Evolutionary conservation across 1,140 invertebrate genomes (phyloP).

Genomic region (Drosophila pseudoobscura): DNA sequence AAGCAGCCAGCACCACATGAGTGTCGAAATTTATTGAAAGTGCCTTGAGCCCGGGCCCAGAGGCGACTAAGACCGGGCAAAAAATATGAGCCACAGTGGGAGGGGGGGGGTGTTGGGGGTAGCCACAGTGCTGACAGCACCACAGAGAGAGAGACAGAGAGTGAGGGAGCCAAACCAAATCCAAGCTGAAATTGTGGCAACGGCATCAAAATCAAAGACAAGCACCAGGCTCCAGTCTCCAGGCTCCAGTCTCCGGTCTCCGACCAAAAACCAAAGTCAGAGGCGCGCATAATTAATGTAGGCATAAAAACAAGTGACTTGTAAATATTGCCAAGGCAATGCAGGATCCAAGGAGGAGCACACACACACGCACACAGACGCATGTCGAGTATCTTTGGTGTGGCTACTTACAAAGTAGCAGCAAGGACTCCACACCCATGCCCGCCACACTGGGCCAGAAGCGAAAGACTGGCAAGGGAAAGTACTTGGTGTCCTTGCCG

Average conservation of each 20-base stretch:
- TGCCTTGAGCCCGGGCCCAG: conserved; percentile 54
- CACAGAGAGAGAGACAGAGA: conserved; percentile 32
- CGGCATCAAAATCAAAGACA: conserved; percentile 78
- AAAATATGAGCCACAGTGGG: conserved; percentile 51
- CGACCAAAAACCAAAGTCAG: conserved; percentile 70
- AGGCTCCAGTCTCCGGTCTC: neutral
- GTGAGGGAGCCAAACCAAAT: conserved; percentile 53
- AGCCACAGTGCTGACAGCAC: conserved; percentile 34
- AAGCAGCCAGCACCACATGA: conserved; percentile 47
- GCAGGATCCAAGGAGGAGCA: conserved; percentile 15
- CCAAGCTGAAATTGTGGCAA: conserved; percentile 63
- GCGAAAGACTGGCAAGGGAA: too few relatives aligned
- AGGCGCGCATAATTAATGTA: conserved; percentile 81
- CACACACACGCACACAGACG: neutral
- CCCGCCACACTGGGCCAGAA: conserved; percentile 17
- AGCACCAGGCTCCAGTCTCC: conserved; percentile 52
- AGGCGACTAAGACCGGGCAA: conserved; percentile 40
- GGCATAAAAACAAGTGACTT: conserved; percentile 82
- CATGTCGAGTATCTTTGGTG: conserved; percentile 33
- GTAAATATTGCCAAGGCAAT: conserved; percentile 79
- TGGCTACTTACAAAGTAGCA: conserved; percentile 69
- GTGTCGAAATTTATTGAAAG: conserved; percentile 72
- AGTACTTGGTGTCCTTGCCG: too few relatives aligned
- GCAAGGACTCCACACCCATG: conserved; percentile 19
- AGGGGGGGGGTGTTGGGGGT: neutral